Conservation (phyloP, 1,140 invertebrate genomes). For the Temnothorax longispinosus region DNA sequence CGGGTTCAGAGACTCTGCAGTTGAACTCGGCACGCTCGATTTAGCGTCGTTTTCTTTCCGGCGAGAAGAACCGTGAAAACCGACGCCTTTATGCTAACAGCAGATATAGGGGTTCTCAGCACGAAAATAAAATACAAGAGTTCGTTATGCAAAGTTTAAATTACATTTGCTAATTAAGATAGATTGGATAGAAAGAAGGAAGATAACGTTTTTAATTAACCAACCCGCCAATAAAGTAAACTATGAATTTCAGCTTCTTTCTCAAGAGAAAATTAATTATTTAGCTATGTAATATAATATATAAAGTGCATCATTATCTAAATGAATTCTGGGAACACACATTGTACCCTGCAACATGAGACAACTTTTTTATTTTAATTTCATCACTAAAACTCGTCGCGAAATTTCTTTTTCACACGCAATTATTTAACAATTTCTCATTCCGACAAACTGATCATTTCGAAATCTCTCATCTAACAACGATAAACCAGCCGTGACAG, state of each 20-base stretch:
- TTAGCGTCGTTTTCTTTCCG: conserved; percentile 43
- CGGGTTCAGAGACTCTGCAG: conserved; percentile 50
- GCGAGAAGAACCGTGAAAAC: conserved; percentile 17
- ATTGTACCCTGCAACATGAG: neutral
- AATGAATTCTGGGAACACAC: neutral
- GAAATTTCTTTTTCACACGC: neutral
- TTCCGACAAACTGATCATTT: neutral
- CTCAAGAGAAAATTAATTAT: conserved; percentile 20
- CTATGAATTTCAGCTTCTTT: neutral
- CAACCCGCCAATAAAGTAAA: neutral
- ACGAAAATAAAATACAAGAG: conserved; percentile 24
- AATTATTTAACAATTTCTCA: conserved; percentile 6
- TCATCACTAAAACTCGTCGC: neutral
- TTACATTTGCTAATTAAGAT: conserved; percentile 25
- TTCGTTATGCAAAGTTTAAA: conserved; percentile 34
- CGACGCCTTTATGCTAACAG: conserved; percentile 1
- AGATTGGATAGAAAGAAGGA: too few relatives aligned
- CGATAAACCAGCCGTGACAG: neutral
- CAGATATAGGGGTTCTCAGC: conserved; percentile 1
- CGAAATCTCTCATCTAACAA: neutral
- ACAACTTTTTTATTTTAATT: conserved; percentile 5
- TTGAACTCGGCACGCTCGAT: conserved; percentile 65
- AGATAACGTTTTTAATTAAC: conserved; percentile 11
- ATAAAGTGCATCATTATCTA: neutral
- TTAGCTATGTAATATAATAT: neutral